These are phyloP conservation scores for Typhlomys cinereus DNA, from an alignment of 2,113 vertebrate species.

Conservation along the genomic window DNA sequence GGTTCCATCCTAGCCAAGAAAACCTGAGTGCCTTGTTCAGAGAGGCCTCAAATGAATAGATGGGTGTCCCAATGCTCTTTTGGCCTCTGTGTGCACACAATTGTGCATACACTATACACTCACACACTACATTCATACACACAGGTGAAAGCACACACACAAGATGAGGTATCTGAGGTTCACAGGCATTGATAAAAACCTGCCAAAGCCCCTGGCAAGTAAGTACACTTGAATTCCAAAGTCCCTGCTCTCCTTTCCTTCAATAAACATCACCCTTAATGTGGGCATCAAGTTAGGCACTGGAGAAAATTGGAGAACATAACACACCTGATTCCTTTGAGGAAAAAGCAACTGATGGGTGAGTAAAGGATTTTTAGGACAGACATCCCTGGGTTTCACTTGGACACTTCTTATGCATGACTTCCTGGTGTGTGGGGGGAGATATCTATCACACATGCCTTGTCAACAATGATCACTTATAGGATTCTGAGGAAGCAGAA, in stretches of 20 bases:
- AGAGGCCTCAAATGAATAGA: no score
- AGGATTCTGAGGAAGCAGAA: neutral
- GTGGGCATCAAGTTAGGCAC: neutral
- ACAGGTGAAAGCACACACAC: no score
- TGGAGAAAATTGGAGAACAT: neutral
- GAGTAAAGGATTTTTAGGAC: neutral
- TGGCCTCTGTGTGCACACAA: no score
- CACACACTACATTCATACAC: no score
- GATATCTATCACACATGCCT: neutral
- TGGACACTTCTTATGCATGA: neutral
- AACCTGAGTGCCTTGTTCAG: no score
- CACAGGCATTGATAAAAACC: conserved; percentile 7
- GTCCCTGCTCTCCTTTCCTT: neutral
- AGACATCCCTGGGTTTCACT: neutral
- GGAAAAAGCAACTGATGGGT: neutral
- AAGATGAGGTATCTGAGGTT: conserved; percentile 22
- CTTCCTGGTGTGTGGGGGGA: neutral
- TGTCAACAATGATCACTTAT: neutral
- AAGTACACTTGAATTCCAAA: conserved; percentile 9
- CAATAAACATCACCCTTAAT: neutral
- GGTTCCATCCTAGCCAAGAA: no score
- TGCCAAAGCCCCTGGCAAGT: neutral
- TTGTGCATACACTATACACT: no score
- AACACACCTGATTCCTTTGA: neutral
- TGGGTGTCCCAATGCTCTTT: no score